These are phyloP conservation scores for Stenolophus ochropezus DNA, from an alignment of 2,888 invertebrate genomes.

Conservation along the genomic window DNA sequence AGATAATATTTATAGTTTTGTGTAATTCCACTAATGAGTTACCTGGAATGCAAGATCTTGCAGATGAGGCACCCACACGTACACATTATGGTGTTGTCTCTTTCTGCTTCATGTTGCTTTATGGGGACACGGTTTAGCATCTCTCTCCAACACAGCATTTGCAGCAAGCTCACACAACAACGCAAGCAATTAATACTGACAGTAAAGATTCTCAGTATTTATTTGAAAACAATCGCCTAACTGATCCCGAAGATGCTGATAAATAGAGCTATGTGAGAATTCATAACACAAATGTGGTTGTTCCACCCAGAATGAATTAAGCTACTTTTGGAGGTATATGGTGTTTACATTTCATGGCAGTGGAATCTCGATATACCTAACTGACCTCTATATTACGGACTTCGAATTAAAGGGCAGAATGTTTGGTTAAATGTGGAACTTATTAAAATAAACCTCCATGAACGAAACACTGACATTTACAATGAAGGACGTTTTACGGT, in stretches of 20 bases:
- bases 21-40: slow-evolving; percentile 59
- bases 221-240: slow-evolving; percentile 55
- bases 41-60: slow-evolving; percentile 59
- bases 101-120: slow-evolving; percentile 4
- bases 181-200: slow-evolving; percentile 58
- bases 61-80: slow-evolving; percentile 58
- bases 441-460: too few species aligned
- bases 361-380: too few species aligned
- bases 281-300: slow-evolving; percentile 12
- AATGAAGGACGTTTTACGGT: too few species aligned
- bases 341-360: slow-evolving; percentile 2
- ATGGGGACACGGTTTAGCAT: not conserved
- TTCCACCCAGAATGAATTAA: not conserved
- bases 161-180: slow-evolving; percentile 27
- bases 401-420: too few species aligned
- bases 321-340: slow-evolving; percentile 1
- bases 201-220: slow-evolving; percentile 55
- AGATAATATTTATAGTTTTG: slow-evolving; percentile 59
- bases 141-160: slow-evolving; percentile 27
- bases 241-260: slow-evolving; percentile 32
- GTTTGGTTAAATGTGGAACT: too few species aligned
- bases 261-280: slow-evolving; percentile 33
- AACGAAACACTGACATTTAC: too few species aligned
- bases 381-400: too few species aligned
- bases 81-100: slow-evolving; percentile 11